phyloP scores from a whole-genome alignment of 2,797 vertebrate species.

The Mormyrops attenuatus region DNA sequence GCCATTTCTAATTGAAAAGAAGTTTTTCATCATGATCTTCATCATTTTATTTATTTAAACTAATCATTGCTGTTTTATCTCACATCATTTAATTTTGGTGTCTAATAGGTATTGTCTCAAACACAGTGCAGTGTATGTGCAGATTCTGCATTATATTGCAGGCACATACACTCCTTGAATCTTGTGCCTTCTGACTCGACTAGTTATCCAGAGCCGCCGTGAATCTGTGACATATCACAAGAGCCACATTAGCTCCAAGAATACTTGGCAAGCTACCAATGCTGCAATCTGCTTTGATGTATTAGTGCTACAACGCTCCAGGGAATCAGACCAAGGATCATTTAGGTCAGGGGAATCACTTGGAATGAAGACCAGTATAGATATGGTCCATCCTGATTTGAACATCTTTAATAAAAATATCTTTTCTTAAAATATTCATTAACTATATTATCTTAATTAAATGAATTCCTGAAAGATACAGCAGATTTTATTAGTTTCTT shows the following conservation, averaged over 20 bases:
- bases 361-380: neutral
- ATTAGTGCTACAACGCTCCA: neutral
- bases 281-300: neutral
- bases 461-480: neutral
- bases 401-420: neutral
- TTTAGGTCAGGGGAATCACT: neutral
- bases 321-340: neutral
- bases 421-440: neutral
- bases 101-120: neutral
- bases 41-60: neutral
- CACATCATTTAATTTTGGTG: neutral
- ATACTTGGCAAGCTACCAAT: slow-evolving; percentile 2
- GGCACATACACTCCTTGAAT: neutral
- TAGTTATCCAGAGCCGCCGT: neutral
- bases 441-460: neutral
- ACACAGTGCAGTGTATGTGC: too few species aligned
- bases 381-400: neutral
- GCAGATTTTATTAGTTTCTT: neutral
- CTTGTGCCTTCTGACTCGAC: neutral
- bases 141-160: neutral
- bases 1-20: neutral
- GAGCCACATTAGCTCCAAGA: neutral
- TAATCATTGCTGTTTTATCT: neutral
- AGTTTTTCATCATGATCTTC: neutral
- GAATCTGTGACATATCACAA: neutral